Evolutionary conservation across 2,113 vertebrate genomes (phyloP), one percentile per base, ranked within the genome.

Genomic region (Sphaerodactylus townsendi): DNA sequence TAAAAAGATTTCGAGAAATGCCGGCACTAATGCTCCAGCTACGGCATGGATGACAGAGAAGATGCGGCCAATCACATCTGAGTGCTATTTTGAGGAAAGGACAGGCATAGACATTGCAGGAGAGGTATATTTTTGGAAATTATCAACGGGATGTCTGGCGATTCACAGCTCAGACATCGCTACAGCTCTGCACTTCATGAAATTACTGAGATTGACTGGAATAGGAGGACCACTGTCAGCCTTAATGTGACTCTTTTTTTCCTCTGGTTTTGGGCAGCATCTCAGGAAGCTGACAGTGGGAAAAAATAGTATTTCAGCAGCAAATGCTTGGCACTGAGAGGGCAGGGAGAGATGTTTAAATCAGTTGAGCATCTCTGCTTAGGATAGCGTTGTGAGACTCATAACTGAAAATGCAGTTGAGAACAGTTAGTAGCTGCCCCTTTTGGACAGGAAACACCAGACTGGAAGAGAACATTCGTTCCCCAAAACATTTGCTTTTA

Each of bases 1-100:
- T 59, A 77, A 77, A 77, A 77, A 77, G 74, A 77, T 77, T 56
- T 59, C 10, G 50, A 77, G 74, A 59, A n/a, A 77, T 59, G 74
- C 74, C 30, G 53, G 74, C 50, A 25, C 50, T 77, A 77, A 77
- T 56, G 53, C 50, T 77, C 53, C 74, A 25, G 33, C 74, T 37
- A 53, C 50, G 53, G 74, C 50, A 35, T 33, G 37, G 33, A 59
- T 59, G 50, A 59, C 74, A 53, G 33, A 77, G 50, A 76, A 76
- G 59, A 77, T 37, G 23, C 50, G 53, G 74, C 74, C 50, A 59
- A 77, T 77, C 50, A 14, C 74, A 35, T 37, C 19, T 2, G 4
- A 37, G 50, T 37, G 19, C 74, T 77, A 77, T 77, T 77, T 77
- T 77, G 35, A 33, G 74, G 50, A 35, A 77, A 77, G 50, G 21